Evolutionary conservation across 2,888 invertebrate genomes (phyloP).

Genomic region (Mesochorus sp.): DNA sequence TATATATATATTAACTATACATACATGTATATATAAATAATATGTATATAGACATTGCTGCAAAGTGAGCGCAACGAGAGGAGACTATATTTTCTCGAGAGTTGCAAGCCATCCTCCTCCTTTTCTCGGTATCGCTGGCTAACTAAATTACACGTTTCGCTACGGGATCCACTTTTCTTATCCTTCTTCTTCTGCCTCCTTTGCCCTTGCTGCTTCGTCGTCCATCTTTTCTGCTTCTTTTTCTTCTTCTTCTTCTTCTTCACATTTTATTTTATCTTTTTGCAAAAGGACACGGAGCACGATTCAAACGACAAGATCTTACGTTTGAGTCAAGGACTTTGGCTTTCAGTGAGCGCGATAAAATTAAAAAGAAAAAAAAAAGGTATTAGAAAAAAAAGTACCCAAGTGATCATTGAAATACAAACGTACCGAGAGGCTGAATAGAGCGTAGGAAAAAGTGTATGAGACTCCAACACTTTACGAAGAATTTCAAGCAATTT

Average conservation of each 20-base stretch:
- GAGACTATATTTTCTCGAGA: neutral
- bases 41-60: neutral
- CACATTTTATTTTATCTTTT: conserved; percentile 8
- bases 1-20: conserved; percentile 4
- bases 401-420: conserved; percentile 29
- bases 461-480: neutral
- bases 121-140: conserved; percentile 55
- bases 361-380: neutral
- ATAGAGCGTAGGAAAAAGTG: neutral
- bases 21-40: neutral
- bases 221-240: conserved; percentile 2
- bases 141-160: conserved; percentile 59
- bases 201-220: conserved; percentile 11
- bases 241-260: conserved; percentile 10
- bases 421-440: neutral
- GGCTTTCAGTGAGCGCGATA: neutral
- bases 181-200: conserved; percentile 35
- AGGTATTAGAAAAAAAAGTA: neutral
- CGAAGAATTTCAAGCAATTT: conserved; percentile 21
- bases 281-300: conserved; percentile 26
- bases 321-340: conserved; percentile 12
- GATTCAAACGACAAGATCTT: conserved; percentile 50
- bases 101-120: conserved; percentile 21
- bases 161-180: conserved; percentile 62
- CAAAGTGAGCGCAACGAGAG: conserved; percentile 3